Evolutionary conservation across 1,140 invertebrate species (phyloP), one percentile per base, ranked within the genome.

Genomic region (Cydia pomonella): DNA sequence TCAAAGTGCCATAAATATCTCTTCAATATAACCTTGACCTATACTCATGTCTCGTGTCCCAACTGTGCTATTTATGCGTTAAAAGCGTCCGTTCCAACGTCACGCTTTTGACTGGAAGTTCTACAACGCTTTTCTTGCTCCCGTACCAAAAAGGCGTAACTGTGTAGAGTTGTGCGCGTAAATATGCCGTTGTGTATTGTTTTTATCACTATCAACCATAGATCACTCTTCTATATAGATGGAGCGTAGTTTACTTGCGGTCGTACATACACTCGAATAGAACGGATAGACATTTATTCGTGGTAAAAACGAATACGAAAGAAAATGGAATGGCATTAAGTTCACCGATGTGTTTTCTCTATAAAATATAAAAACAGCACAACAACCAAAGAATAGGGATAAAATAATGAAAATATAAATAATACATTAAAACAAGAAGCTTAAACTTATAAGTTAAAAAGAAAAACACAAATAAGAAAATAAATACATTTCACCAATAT

Each of bases 101-200:
- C 53, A 59, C 53, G 53, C 41, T 59, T 59, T 59, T 59, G 7
- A 23, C 53, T 59, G 18, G 12, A 53, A 59, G 7, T 59, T 59
- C 21, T 59, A 59, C 53, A 59, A 23, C 21, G 53, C 18, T 59
- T 23, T 59, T 23, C 53, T 59, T 59, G 18, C 10, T 23, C 2
- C 1, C 53, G 21, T 9, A 12, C 3, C 21, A 59, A 23, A 59
- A 59, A 3, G 53, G 9, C 53, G 21, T 59, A 59, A 59, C 18
- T 12, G 9, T 21, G 9, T 59, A 3, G 18, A 10, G 10, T 12
- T 59, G 9, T 23, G 9, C 0, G 21, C 3, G 23, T 9, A 59
- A 59, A 59, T 59, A 21, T 10, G n/a, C 6, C 53, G 5, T 59
- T 59, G n/a, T 21, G 53, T 59, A 10, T 23, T 23, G 21, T 59